Percentiles rank a stretch among this genome's conserved stretches.
phyloP scores from a whole-genome alignment of 2,797 vertebrate genomes.

The Muscicapa comitata region DNA sequence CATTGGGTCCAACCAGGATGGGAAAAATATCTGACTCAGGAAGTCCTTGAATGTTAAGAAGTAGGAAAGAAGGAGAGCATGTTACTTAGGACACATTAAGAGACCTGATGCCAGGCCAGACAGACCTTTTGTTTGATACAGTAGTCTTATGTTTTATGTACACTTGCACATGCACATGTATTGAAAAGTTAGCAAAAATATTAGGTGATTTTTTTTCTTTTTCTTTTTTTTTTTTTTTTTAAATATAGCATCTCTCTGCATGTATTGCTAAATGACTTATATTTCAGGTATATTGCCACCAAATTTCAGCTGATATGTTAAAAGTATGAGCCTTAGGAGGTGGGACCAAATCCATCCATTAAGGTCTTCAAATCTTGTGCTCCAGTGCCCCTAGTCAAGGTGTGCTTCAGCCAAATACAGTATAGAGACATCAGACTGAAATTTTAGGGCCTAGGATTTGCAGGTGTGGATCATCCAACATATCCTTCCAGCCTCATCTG shows the following conservation, averaged over 20 bases:
- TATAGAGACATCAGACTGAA: not conserved
- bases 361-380: not conserved
- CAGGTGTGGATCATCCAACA: not conserved
- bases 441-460: not conserved
- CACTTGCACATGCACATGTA: rapidly evolving
- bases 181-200: not conserved
- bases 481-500: not conserved
- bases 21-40: not conserved
- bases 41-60: not conserved
- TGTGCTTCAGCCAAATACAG: not conserved
- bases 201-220: not conserved
- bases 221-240: too few relatives aligned
- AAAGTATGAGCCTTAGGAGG: not conserved
- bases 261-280: not conserved
- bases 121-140: not conserved
- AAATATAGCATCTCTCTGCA: not conserved
- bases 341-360: not conserved
- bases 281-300: not conserved
- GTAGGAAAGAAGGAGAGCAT: not conserved
- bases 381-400: not conserved
- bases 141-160: not conserved
- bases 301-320: not conserved
- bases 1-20: not conserved
- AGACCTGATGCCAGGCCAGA: not conserved
- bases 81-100: not conserved